phyloP scores from a whole-genome alignment of 2,888 invertebrate species.

The Argyresthia albistria region DNA sequence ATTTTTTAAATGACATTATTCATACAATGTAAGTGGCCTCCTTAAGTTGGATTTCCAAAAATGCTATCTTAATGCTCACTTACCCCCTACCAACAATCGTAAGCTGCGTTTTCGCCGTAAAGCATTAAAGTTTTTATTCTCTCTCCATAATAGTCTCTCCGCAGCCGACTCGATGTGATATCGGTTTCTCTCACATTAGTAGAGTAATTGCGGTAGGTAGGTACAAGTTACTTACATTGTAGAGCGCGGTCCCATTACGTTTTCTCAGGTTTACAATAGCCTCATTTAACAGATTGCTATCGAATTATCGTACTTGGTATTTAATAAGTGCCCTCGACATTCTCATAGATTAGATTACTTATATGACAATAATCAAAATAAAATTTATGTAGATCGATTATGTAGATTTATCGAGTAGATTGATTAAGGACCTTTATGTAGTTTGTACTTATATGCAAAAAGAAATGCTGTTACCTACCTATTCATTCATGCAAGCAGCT shows the following conservation, averaged over 20 bases:
- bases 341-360: too few species aligned
- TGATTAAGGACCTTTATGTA: too few species aligned
- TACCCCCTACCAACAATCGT: background rate
- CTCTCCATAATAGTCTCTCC: too few species aligned
- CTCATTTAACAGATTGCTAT: background rate
- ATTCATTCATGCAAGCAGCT: too few species aligned
- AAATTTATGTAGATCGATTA: too few species aligned
- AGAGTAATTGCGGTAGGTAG: slow-evolving; percentile 1
- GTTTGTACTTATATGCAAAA: too few species aligned
- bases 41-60: background rate
- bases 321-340: too few species aligned
- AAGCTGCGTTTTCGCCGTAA: background rate
- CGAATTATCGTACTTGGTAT: too few species aligned
- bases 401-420: too few species aligned
- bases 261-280: background rate
- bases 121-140: background rate
- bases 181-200: slow-evolving; percentile 3
- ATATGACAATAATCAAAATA: too few species aligned
- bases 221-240: background rate
- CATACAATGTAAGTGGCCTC: background rate
- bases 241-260: background rate
- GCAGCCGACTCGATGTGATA: background rate
- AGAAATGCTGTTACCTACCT: too few species aligned
- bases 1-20: too few species aligned
- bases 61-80: background rate